These are phyloP conservation scores for Mastomys coucha DNA, from an alignment of 2,113 vertebrate species.

Conservation along the genomic window DNA sequence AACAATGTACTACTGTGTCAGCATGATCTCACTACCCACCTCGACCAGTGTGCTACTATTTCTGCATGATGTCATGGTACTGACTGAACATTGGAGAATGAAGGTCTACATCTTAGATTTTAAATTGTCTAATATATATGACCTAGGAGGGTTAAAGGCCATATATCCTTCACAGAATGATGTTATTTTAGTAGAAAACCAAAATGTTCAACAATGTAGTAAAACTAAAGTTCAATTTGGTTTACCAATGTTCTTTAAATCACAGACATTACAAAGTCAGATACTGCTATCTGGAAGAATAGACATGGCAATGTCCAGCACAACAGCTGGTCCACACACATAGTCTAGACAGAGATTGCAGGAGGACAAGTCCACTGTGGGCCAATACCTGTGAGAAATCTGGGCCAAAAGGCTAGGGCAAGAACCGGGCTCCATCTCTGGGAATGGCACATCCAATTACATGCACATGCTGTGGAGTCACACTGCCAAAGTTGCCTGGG, in stretches of 20 bases:
- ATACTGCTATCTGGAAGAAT: not conserved
- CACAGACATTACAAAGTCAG: not conserved
- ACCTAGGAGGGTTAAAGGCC: not conserved
- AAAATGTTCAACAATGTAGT: not conserved
- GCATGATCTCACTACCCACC: not conserved
- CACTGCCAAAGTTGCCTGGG: not conserved
- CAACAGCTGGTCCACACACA: not conserved
- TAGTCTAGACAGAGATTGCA: rapidly evolving
- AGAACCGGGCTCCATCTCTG: not conserved
- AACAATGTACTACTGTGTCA: not conserved
- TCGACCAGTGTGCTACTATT: not conserved
- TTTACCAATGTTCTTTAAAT: not conserved
- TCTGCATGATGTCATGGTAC: not conserved
- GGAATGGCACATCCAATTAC: no score
- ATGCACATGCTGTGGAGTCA: not conserved
- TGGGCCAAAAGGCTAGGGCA: not conserved
- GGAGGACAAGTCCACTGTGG: not conserved
- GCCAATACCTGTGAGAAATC: not conserved
- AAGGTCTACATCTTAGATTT: not conserved
- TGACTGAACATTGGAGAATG: not conserved
- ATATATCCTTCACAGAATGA: not conserved
- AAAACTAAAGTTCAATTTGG: not conserved
- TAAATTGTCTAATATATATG: not conserved
- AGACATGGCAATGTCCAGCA: not conserved
- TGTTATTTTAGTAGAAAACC: not conserved